Conservation (phyloP, 2,888 invertebrate species). For the Taenaris catops region DNA sequence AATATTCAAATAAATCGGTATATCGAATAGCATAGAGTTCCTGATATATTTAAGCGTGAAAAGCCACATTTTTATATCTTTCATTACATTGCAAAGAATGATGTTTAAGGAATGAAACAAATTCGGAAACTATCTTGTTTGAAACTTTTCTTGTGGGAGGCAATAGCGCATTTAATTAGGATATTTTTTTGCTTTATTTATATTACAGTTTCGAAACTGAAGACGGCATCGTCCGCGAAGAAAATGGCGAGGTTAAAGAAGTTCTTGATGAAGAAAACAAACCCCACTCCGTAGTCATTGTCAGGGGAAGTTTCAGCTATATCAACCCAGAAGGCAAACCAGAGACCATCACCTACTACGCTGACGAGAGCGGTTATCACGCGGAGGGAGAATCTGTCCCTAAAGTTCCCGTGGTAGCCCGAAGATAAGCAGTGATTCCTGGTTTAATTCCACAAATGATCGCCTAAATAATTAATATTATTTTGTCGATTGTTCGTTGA, state of each 20-base stretch:
- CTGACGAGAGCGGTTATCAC: conserved; percentile 83
- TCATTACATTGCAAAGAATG: too few species aligned
- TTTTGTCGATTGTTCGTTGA: conserved; percentile 11
- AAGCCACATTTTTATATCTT: too few species aligned
- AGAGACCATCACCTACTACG: conserved; percentile 71
- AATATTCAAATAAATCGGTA: too few species aligned
- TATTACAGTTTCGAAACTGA: conserved; percentile 73
- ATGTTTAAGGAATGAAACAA: too few species aligned
- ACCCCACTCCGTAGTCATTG: conserved; percentile 72
- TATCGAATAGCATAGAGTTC: too few species aligned
- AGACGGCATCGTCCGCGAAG: conserved; percentile 74
- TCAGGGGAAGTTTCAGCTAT: conserved; percentile 81
- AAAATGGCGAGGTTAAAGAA: conserved; percentile 61
- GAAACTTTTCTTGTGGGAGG: too few species aligned
- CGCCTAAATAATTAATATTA: conserved; percentile 17
- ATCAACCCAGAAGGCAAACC: conserved; percentile 73
- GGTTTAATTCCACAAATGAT: conserved; percentile 22
- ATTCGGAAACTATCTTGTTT: too few species aligned
- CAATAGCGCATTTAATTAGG: too few species aligned
- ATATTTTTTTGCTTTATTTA: not conserved
- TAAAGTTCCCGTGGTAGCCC: conserved; percentile 38
- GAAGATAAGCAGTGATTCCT: conserved; percentile 30
- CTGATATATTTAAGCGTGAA: too few species aligned
- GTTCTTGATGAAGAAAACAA: conserved; percentile 77
- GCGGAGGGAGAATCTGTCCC: conserved; percentile 82